Evolutionary conservation across 2,113 vertebrate species (phyloP), one percentile per base, ranked within the genome.

Genomic region (Artemisiospiza belli): DNA sequence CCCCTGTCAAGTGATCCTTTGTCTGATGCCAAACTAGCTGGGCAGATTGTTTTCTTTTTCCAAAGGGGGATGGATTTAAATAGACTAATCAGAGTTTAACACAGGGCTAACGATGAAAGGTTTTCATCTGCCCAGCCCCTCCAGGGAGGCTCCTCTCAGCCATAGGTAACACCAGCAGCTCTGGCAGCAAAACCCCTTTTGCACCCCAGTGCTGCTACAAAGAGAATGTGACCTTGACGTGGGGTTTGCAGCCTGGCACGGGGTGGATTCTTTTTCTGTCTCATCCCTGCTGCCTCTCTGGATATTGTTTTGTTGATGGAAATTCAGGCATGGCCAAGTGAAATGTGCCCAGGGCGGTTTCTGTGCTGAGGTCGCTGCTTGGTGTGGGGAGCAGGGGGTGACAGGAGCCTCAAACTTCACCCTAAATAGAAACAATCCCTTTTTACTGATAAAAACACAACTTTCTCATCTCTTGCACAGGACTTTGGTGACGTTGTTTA

Each of bases 401-500:
- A 1, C 37, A 30, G 62, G 39, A 54, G 7, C 47, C 41, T 68
- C 55, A 43, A 55, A 62, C 30, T 76, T 76, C 55, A 49, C 31
- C 41, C 63, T 54, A 24, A 57, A 63, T 5, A 57, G 30, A 35
- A 55, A 12, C 70, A 22, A 14, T 19, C 49, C 63, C 41, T 63
- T 68, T n/a, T n/a, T 31, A 13, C 49, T 82, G 6, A 23, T 6
- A 0, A 6, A 46, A 92, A 46, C 1, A 0, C 46, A 2, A 2
- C 87, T 95, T 75, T 70, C 66, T 84, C n/a, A 2, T 61, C 66
- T 90, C 94, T 82, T 4, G 10, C 35, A 17, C 97, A 99, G 99
- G 99, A 99, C 33, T 97, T 97, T 5, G 99, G 99, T 11, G 99
- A 99, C 54, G 98, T 98, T 4, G 98, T 99, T 94, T 99, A 99